Percentiles rank a stretch among this genome's conserved stretches.
Conservation (phyloP, 2,113 vertebrate species). For the Saguinus imperator region DNA sequence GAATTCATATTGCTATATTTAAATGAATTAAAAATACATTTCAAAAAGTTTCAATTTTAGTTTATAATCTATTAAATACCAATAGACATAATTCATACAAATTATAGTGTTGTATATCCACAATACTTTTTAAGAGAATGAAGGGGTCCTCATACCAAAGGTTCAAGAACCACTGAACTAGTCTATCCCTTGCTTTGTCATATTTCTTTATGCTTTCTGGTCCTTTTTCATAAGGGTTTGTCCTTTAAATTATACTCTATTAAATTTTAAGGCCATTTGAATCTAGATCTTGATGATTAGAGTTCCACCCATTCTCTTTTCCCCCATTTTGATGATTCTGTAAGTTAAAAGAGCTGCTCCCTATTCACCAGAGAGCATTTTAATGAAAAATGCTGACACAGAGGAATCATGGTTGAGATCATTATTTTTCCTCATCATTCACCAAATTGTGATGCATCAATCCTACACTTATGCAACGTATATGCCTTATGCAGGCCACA, state of each 20-base stretch:
- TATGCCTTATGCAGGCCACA: neutral
- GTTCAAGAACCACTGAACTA: neutral
- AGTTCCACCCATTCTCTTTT: neutral
- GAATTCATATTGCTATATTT: neutral
- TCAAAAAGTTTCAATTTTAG: neutral
- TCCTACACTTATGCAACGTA: neutral
- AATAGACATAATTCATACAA: neutral
- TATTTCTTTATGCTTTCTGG: neutral
- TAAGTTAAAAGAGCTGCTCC: neutral
- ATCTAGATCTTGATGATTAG: neutral
- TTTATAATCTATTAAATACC: neutral
- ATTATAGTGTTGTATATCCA: neutral
- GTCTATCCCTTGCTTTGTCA: neutral
- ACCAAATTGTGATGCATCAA: neutral
- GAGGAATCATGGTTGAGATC: neutral
- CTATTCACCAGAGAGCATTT: neutral
- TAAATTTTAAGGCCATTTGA: neutral
- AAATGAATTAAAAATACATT: constrained; percentile 1
- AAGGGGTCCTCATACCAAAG: neutral
- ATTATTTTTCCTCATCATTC: neutral
- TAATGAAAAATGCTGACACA: constrained; percentile 1
- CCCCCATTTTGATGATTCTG: neutral
- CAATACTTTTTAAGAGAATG: neutral
- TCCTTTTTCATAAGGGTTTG: neutral
- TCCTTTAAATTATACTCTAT: neutral